These are phyloP conservation scores for Premnoplex brunnescens DNA, from an alignment of 2,797 vertebrate species.

Conservation along the genomic window DNA sequence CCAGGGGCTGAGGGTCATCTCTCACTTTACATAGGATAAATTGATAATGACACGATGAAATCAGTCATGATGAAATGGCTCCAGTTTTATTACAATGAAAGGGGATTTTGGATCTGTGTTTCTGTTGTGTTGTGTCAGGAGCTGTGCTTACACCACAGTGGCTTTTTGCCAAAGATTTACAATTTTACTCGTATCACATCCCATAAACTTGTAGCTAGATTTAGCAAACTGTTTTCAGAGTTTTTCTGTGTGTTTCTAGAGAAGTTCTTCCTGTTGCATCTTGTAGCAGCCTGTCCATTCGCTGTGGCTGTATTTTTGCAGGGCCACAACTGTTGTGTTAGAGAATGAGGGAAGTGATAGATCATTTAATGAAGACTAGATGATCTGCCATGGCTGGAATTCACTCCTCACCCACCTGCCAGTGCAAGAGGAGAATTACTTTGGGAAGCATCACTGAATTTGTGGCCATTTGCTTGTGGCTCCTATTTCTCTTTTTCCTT, in stretches of 20 bases:
- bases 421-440: neutral
- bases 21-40: conserved; percentile 25
- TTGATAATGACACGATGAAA: conserved; percentile 39
- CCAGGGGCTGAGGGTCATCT: neutral
- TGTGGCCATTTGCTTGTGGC: neutral
- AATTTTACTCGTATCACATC: neutral
- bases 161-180: neutral
- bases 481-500: neutral
- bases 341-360: neutral
- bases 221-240: neutral
- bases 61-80: conserved; percentile 36
- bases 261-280: neutral
- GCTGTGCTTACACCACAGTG: neutral
- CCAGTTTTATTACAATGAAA: conserved; percentile 20
- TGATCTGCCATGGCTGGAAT: neutral
- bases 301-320: neutral
- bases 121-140: neutral
- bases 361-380: neutral
- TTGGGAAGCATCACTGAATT: neutral
- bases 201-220: neutral
- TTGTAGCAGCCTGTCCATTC: neutral
- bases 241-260: neutral
- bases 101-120: neutral
- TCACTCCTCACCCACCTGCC: neutral
- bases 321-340: neutral